These are phyloP conservation scores for Nesometra sesokonis DNA, from an alignment of 35 echinoderm and acorn worm genomes.

Conservation along the genomic window DNA sequence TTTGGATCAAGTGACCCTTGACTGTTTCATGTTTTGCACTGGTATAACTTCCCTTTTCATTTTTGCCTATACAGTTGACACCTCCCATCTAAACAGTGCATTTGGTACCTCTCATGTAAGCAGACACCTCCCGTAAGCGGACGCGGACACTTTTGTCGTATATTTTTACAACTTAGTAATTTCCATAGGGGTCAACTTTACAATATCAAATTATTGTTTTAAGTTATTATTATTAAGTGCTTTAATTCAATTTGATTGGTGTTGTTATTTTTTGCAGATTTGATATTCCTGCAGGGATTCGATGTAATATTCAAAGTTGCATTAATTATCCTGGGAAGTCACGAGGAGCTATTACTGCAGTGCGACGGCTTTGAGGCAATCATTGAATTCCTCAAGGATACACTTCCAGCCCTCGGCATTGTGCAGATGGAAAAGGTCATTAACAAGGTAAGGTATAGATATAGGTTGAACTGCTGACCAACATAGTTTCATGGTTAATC, in stretches of 20 bases:
- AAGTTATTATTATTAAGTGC: not conserved
- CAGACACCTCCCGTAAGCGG: too few species aligned
- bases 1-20: too few species aligned
- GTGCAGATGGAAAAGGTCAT: slow-evolving; percentile 93
- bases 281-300: slow-evolving; percentile 84
- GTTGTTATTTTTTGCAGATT: slow-evolving; percentile 34
- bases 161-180: too few species aligned
- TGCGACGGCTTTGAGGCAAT: slow-evolving; percentile 86
- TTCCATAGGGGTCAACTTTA: too few species aligned
- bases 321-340: slow-evolving; percentile 74
- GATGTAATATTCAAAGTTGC: slow-evolving; percentile 96
- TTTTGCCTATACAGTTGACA: too few species aligned
- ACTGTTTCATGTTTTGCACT: too few species aligned
- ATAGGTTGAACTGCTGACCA: too few species aligned
- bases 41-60: too few species aligned
- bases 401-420: slow-evolving; percentile 53
- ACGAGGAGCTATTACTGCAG: slow-evolving; percentile 53
- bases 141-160: too few species aligned
- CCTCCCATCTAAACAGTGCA: too few species aligned
- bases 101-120: too few species aligned
- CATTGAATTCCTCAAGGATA: slow-evolving; percentile 85
- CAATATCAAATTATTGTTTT: not conserved
- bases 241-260: not conserved
- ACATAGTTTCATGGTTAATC: too few species aligned
- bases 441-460: slow-evolving; percentile 38